Base-by-base conservation (phyloP, 1,140 invertebrate species). In the Drosophila mauritiana region DNA sequence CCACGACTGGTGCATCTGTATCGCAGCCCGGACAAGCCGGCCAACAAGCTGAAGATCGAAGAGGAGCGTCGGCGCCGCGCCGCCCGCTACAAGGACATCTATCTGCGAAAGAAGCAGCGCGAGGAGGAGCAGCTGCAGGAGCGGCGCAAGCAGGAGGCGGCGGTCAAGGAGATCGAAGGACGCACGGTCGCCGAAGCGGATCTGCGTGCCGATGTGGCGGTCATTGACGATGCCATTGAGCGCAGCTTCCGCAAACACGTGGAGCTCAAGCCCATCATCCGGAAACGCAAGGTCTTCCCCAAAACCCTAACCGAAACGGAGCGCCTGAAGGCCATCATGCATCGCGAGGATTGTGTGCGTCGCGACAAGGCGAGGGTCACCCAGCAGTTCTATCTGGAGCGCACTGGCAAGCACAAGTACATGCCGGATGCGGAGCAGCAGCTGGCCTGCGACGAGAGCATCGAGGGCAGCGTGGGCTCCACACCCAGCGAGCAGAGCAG, bases 281-380 rank as follows among this genome's bases (percentile, higher is more conserved):
- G 65, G 0, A 83, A 76, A 22, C 73, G 78, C 0, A 79, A 79
- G 25, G 61, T 73, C 25, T 92, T 77, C 46, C 91, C 91, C 10
- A 92, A 92, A 45, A 92, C 88, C 0, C 43, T 92, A 17, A 72
- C 61, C 1, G 85, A 92, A 42, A 90, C 91, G 13, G 80, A 85
- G 48, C 74, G 81, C 3, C 79, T 92, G 0, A 90, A 91, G 52
- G 6, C 74, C 1, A 59, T 78, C 6, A 78, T 92, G 74, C 86
- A 90, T 42, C 65, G 74, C 5, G 75, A 82, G 53, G 78, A 91
- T 22, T 86, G 82, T 43, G 73, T 83, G 17, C 45, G 67, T 0
- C 55, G 80, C 0, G 90, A 92, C 37, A 64, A 53, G 36, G 91
- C 91, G 0, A 37, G 37, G 0, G 72, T 92, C 0, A 79, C 73